Base-by-base conservation (phyloP, 1,140 invertebrate species). In the Zelostemma sp. region DNA sequence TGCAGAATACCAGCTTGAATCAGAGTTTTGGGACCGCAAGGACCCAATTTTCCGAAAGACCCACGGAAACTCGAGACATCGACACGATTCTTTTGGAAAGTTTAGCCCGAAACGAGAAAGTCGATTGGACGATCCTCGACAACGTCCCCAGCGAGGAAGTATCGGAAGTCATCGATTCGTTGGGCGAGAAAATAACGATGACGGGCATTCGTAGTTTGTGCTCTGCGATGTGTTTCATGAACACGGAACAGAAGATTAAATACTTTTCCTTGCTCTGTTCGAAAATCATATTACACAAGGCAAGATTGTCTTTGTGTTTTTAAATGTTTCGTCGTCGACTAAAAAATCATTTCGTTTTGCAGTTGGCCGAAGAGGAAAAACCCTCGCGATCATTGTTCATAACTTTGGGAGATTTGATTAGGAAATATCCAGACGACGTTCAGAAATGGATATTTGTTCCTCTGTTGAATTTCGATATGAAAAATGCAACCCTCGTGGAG, bases 221-320 rank as follows among this genome's bases (percentile, higher is more conserved):
- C 6, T 62, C 61, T 58, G n/a, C 16, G 21, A 65, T 71, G 68
- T 47, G 6, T 14, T 54, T 66, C 15, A 62, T 71, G 33, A 35
- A 51, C 56, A 6, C 6, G 14, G 68, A 72, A 53, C 49, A 67
- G 40, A 50, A 17, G 28, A 56, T 63, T n/a, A 51, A 48, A 21
- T 67, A 72, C 48, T 62, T 72, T 43, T 55, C 66, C 63, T 5
- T 63, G 31, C 9, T 72, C 11, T 67, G 59, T 49, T 0, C 50
- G 12, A 67, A 72, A 28, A 28, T 72, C 15, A 57, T 72, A 40
- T 17, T 72, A 14, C 0, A 1, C 1, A 66, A 62, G 62, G 68
- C 64, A 57, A 31, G 11, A n/a, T n/a, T 11, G 14, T n/a, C 14
- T 38, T 38, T 38, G 11, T 31, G 28, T 5, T 31, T 31, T 31